Percentiles rank a stretch among this genome's conserved stretches.
phyloP scores from a whole-genome alignment of 2,113 vertebrate genomes.

The Xiphophorus hellerii region DNA sequence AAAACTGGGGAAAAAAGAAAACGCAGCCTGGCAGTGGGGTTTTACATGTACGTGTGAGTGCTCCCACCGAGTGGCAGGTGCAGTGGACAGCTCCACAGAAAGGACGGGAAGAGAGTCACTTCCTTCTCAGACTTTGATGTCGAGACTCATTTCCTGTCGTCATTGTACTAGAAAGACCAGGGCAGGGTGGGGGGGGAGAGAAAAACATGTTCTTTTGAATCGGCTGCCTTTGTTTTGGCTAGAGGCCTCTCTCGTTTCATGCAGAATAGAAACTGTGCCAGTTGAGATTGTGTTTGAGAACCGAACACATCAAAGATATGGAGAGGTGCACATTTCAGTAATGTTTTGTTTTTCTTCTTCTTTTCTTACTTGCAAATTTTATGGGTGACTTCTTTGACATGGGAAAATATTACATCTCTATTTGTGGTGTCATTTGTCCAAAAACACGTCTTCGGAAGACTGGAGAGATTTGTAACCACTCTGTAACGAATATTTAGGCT shows the following conservation, averaged over 20 bases:
- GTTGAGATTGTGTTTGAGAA: constrained; percentile 45
- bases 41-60: constrained; percentile 6
- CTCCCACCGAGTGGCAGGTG: constrained; percentile 55
- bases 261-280: constrained; percentile 45
- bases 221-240: constrained; percentile 68
- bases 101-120: constrained; percentile 63
- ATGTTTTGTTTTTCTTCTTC: background rate
- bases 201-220: constrained; percentile 49
- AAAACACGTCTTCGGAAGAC: constrained; percentile 27
- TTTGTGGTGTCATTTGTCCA: constrained; percentile 35
- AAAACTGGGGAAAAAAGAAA: constrained; percentile 24
- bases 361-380: constrained; percentile 38
- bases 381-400: constrained; percentile 49
- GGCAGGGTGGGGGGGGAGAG: constrained; percentile 9
- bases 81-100: constrained; percentile 34
- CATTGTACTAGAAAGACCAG: constrained; percentile 56
- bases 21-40: background rate
- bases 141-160: constrained; percentile 70
- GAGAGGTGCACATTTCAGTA: constrained; percentile 37
- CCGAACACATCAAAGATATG: constrained; percentile 47
- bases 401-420: constrained; percentile 54
- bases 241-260: constrained; percentile 59
- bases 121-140: constrained; percentile 72
- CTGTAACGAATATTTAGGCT: constrained; percentile 34
- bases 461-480: constrained; percentile 39